phyloP scores from a whole-genome alignment of 2,113 vertebrate genomes.

The Xiphophorus couchianus region DNA sequence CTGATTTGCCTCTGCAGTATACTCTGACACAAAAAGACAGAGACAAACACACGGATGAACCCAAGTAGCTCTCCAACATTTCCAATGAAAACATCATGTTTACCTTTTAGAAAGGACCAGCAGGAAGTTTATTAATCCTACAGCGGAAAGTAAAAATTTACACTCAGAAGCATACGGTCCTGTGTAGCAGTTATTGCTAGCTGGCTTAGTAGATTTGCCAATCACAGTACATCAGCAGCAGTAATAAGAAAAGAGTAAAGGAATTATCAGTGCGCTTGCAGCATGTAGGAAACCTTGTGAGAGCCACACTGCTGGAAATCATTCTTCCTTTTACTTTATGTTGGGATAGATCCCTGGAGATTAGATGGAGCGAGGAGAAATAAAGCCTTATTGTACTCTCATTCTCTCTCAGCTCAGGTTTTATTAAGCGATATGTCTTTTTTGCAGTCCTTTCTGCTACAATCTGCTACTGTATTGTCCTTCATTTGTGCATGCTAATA shows the following conservation, averaged over 20 bases:
- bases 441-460: constrained; percentile 3
- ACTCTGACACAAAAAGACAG: constrained; percentile 14
- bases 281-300: constrained; percentile 2
- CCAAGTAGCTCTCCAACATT: background rate
- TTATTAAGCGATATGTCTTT: constrained; percentile 52
- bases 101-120: background rate
- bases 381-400: constrained; percentile 22
- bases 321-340: constrained; percentile 33
- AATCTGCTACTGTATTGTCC: constrained; percentile 21
- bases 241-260: constrained; percentile 32
- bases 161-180: background rate
- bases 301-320: constrained; percentile 10
- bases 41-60: constrained; percentile 31
- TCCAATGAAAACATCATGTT: background rate
- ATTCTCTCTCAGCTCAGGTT: constrained; percentile 14
- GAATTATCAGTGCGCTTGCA: constrained; percentile 42
- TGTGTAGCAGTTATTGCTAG: background rate
- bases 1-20: constrained; percentile 43
- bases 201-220: background rate
- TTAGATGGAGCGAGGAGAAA: constrained; percentile 5
- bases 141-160: background rate
- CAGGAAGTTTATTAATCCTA: background rate
- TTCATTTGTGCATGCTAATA: constrained; percentile 20
- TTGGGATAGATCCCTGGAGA: constrained; percentile 24
- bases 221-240: constrained; percentile 12